A percentile compares a stretch with the other conserved stretches of the same genome.
Conservation (phyloP, 2,888 invertebrate species). For the Sminthurides aquaticus region DNA sequence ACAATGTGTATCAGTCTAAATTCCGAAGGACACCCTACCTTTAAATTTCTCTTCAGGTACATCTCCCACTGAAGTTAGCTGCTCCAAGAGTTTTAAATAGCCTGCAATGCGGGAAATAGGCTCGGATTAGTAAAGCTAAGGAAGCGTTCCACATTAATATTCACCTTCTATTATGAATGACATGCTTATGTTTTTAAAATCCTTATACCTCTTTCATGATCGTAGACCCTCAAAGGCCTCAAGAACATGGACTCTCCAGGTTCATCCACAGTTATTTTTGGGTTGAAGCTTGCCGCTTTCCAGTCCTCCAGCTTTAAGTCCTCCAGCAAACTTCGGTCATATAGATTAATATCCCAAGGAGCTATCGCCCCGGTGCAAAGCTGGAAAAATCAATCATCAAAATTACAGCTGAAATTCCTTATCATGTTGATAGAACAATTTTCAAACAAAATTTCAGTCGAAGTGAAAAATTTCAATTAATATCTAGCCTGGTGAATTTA, state of each 20-base stretch:
- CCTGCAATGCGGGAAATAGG: too few relatives aligned
- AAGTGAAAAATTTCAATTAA: too few relatives aligned
- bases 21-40: conserved; percentile 54
- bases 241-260: conserved; percentile 73
- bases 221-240: conserved; percentile 68
- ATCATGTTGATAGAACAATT: too few relatives aligned
- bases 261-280: conserved; percentile 59
- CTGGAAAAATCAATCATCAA: not conserved
- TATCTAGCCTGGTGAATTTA: too few relatives aligned
- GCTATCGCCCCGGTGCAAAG: not conserved
- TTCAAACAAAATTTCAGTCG: too few relatives aligned
- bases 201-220: conserved; percentile 72
- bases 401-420: too few relatives aligned
- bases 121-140: too few relatives aligned
- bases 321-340: conserved; percentile 59
- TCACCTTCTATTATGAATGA: too few relatives aligned
- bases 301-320: conserved; percentile 59
- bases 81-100: conserved; percentile 68
- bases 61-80: conserved; percentile 78
- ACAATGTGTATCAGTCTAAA: not conserved
- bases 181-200: too few relatives aligned
- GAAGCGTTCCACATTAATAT: too few relatives aligned
- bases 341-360: conserved; percentile 48
- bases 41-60: conserved; percentile 68
- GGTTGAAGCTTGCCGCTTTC: conserved; percentile 58